These are phyloP conservation scores for Mya arenaria DNA, from an alignment of 1,140 invertebrate genomes.

Conservation along the genomic window DNA sequence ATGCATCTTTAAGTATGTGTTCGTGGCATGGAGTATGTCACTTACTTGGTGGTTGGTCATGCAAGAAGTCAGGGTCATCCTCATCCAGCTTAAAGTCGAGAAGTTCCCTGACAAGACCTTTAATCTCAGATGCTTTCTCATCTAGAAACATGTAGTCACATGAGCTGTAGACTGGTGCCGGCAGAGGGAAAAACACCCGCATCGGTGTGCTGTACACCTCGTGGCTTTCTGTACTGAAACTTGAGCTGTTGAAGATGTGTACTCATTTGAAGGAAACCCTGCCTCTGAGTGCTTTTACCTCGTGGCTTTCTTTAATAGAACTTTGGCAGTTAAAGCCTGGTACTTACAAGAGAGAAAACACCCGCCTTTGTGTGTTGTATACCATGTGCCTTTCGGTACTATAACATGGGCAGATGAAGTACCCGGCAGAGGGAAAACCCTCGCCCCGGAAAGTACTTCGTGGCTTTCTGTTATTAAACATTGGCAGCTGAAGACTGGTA, in stretches of 20 bases:
- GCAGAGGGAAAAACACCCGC: slow-evolving; percentile 87
- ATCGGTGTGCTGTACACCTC: slow-evolving; percentile 90
- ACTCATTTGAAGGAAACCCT: too few relatives aligned
- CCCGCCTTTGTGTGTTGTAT: slow-evolving; percentile 90
- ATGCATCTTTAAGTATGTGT: not conserved
- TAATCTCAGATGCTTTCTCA: slow-evolving; percentile 88
- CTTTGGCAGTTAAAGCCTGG: too few relatives aligned
- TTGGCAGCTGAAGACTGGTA: too few relatives aligned
- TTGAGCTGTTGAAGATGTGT: too few relatives aligned
- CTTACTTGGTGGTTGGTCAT: slow-evolving; percentile 67
- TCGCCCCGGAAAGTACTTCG: too few relatives aligned
- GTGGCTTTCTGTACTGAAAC: slow-evolving; percentile 70
- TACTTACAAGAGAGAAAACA: slow-evolving; percentile 86
- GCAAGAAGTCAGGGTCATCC: slow-evolving; percentile 80
- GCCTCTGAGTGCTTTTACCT: too few relatives aligned
- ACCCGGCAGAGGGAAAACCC: too few relatives aligned
- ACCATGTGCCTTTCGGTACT: slow-evolving; percentile 82
- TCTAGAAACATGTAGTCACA: slow-evolving; percentile 93
- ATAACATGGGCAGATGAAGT: too few relatives aligned
- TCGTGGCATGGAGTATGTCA: not conserved
- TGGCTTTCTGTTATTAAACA: too few relatives aligned
- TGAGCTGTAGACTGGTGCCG: slow-evolving; percentile 85
- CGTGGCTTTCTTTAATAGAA: too few relatives aligned
- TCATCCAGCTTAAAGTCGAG: slow-evolving; percentile 86
- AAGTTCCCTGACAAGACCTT: slow-evolving; percentile 88